Percentiles rank a stretch among this genome's conserved stretches.
phyloP scores from a whole-genome alignment of 1,140 invertebrate species.

The Cydia pomonella region DNA sequence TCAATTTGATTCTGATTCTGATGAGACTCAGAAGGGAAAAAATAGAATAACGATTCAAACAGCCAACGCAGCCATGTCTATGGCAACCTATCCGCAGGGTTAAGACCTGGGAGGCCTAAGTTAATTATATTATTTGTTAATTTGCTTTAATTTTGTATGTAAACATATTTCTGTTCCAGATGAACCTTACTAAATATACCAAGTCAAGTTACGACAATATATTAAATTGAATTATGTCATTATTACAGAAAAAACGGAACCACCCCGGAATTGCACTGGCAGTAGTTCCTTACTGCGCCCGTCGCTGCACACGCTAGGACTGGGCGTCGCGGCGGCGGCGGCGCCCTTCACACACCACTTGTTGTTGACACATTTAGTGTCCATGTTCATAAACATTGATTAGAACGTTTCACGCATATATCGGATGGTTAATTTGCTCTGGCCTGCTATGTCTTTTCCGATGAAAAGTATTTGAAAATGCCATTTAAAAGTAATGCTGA shows the following conservation, averaged over 20 bases:
- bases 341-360: conserved; percentile 43
- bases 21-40: too few relatives aligned
- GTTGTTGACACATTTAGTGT: conserved; percentile 55
- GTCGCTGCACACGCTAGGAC: conserved; percentile 43
- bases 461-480: not conserved
- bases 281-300: conserved; percentile 45
- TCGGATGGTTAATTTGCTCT: conserved; percentile 8
- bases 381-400: conserved; percentile 25
- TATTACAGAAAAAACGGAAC: conserved; percentile 68
- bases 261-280: conserved; percentile 68
- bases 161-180: too few relatives aligned
- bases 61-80: too few relatives aligned
- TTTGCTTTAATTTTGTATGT: too few relatives aligned
- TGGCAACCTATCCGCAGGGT: too few relatives aligned
- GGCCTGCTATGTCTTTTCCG: not conserved
- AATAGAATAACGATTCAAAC: too few relatives aligned
- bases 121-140: too few relatives aligned
- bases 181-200: too few relatives aligned
- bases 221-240: not conserved
- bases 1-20: too few relatives aligned
- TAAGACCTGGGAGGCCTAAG: too few relatives aligned
- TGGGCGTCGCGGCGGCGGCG: conserved; percentile 49
- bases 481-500: not conserved
- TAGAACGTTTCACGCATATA: conserved; percentile 7
- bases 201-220: too few relatives aligned